Conservation (phyloP, 1,140 invertebrate genomes). For the Lordiphosa collinella region DNA sequence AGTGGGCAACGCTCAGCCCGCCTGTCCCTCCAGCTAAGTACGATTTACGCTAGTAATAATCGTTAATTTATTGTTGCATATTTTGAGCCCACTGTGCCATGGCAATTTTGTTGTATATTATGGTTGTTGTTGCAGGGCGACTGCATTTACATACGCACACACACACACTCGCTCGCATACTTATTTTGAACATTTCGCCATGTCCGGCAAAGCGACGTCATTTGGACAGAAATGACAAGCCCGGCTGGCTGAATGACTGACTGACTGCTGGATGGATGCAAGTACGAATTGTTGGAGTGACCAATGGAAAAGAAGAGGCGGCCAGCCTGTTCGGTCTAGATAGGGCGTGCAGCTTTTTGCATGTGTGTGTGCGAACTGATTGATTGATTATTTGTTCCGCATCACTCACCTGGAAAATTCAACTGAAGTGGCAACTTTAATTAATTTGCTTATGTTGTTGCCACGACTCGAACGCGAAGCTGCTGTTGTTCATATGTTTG, state of each 20-base stretch:
- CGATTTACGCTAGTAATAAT: no score
- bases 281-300: conserved; percentile 34
- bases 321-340: conserved; percentile 60
- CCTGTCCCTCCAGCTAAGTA: no score
- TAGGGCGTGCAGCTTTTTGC: conserved; percentile 56
- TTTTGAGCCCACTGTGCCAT: neutral
- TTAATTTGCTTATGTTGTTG: conserved; percentile 74
- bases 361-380: conserved; percentile 62
- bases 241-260: conserved; percentile 25
- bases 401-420: conserved; percentile 79
- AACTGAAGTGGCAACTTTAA: conserved; percentile 79
- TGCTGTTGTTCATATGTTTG: conserved; percentile 24
- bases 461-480: conserved; percentile 29
- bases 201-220: conserved; percentile 57
- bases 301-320: conserved; percentile 41
- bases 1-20: no score
- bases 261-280: conserved; percentile 20
- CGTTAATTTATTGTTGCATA: no score
- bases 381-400: conserved; percentile 79
- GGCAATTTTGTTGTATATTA: neutral
- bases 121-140: conserved; percentile 19
- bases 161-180: conserved; percentile 43
- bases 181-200: conserved; percentile 74
- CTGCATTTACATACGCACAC: conserved; percentile 55
- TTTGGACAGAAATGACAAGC: conserved; percentile 52